Evolutionary conservation across 1,140 invertebrate species (phyloP), one percentile per base, ranked within the genome.

Genomic region (Dolichoris vasculosae): DNA sequence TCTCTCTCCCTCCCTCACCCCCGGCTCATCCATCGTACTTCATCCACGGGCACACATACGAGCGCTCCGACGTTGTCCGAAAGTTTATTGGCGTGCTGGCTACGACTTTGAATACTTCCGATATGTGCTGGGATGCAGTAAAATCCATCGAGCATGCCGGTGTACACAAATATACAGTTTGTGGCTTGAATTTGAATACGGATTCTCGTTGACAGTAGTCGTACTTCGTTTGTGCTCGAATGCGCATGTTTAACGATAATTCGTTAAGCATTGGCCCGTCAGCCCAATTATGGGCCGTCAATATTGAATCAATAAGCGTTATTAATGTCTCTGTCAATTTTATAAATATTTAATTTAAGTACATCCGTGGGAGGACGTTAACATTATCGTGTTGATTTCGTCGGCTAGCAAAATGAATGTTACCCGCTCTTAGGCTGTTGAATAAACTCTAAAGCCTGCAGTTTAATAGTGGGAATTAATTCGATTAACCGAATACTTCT

Each of bases 51-150:
- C 38, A 0, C n/a, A 67, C n/a, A 35, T 11, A 13, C 63, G 63
- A 7, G 0, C 30, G 64, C 80, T n/a, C 7, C 55, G 35, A 8
- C 55, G 82, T 38, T 71, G 88, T 88, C 86, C 87, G 87, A 89
- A 87, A 89, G 89, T 90, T 91, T 91, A 91, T 90, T 89, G 89
- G 82, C 64, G 43, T 15, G 63, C 43, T n/a, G 59, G 17, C 32
- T 69, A 26, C 83, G 59, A 71, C 51, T 80, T 85, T 73, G 76
- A 55, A 80, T 85, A 73, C 55, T 79, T 79, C 75, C 82, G 40
- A 77, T 67, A 32, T 7, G 59, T 43, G 43, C 20, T 0, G 3
- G 26, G 13, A 26, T 20, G 32, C 82, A 7, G 32, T 75, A 73
- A 73, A 82, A 59, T 82, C 40, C 35, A 67, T 67, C 2, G 79